phyloP scores from a whole-genome alignment of 2,888 invertebrate genomes.

The Drosophila silvestris region DNA sequence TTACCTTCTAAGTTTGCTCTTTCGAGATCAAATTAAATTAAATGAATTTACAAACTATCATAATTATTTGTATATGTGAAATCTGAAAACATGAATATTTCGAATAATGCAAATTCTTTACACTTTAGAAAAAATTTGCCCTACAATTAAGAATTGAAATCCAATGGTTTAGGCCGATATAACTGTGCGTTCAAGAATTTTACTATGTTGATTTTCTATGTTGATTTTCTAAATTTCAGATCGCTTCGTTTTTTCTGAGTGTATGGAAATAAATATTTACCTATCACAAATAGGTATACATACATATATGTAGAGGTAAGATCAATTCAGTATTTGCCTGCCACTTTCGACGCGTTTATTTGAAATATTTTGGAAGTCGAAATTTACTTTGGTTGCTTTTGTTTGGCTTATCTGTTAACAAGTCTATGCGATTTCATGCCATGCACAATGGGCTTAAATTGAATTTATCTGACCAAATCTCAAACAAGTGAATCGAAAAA shows the following conservation, averaged over 20 bases:
- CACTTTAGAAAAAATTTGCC: not conserved
- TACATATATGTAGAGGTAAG: slow-evolving; percentile 8
- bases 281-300: not conserved
- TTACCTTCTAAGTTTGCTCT: no score
- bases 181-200: not conserved
- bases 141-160: no score
- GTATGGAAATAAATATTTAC: slow-evolving; percentile 16
- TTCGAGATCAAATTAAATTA: not conserved
- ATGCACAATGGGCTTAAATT: slow-evolving; percentile 48
- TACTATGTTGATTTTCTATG: no score
- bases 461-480: slow-evolving; percentile 5
- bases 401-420: slow-evolving; percentile 64
- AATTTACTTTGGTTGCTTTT: slow-evolving; percentile 56
- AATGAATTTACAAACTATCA: not conserved
- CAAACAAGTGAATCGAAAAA: not conserved
- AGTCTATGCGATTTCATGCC: slow-evolving; percentile 56
- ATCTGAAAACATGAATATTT: not conserved
- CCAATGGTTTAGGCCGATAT: not conserved
- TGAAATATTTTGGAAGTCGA: slow-evolving; percentile 52
- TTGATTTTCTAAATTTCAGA: not conserved
- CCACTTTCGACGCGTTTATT: slow-evolving; percentile 66
- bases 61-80: not conserved
- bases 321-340: slow-evolving; percentile 30
- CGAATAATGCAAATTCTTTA: not conserved
- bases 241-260: not conserved